A percentile compares a stretch with the other conserved stretches of the same genome.
Conservation (phyloP, 2,888 invertebrate species). For the Hylaea fasciaria region DNA sequence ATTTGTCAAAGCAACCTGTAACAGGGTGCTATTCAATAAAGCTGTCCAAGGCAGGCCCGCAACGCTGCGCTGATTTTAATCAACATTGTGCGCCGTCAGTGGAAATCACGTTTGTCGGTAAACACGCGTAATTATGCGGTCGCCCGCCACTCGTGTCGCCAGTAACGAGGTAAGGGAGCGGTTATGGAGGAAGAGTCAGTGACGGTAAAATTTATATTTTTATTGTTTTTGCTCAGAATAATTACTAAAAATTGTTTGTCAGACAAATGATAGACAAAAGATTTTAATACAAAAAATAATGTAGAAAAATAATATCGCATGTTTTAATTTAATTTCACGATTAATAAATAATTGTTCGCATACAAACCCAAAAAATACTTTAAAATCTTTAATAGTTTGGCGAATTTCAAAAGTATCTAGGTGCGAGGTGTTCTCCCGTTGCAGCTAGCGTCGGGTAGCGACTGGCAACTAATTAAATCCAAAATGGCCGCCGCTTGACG, state of each 20-base stretch:
- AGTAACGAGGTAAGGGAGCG: not conserved
- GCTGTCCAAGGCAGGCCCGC: conserved; percentile 10
- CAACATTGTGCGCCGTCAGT: conserved; percentile 30
- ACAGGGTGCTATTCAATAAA: conserved; percentile 15
- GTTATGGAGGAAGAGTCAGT: not conserved
- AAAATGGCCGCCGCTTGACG: conserved; percentile 34
- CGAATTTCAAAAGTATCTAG: too few relatives aligned
- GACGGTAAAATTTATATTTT: too few relatives aligned
- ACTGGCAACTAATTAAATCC: conserved; percentile 33
- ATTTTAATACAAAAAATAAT: too few relatives aligned
- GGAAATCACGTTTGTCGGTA: conserved; percentile 32
- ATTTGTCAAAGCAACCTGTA: not conserved
- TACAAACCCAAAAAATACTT: too few relatives aligned
- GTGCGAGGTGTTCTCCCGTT: not conserved
- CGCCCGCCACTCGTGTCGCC: conserved; percentile 3
- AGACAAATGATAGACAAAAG: too few relatives aligned
- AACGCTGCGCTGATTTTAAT: conserved; percentile 30
- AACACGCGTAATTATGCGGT: conserved; percentile 34
- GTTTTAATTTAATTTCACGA: too few relatives aligned
- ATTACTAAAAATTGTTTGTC: too few relatives aligned
- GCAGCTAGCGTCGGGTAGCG: not conserved
- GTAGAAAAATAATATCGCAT: too few relatives aligned
- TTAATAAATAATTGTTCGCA: too few relatives aligned
- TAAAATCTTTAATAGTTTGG: too few relatives aligned
- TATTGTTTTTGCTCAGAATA: too few relatives aligned